phyloP scores from a whole-genome alignment of 2,888 invertebrate genomes.

The Drosophila mimica region DNA sequence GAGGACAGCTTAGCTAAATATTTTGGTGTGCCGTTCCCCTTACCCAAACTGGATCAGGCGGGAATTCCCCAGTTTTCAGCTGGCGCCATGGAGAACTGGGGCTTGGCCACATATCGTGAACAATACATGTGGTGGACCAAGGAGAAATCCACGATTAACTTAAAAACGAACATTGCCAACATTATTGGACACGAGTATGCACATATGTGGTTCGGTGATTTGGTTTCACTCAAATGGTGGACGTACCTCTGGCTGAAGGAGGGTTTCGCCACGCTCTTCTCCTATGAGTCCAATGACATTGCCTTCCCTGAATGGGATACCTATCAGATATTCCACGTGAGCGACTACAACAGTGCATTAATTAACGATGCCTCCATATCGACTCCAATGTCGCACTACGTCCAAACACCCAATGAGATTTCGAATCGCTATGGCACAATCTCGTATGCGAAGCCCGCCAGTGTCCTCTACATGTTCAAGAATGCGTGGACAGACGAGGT shows the following conservation, averaged over 20 bases:
- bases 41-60: slow-evolving; percentile 94
- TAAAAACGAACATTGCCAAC: slow-evolving; percentile 85
- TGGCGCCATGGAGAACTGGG: slow-evolving; percentile 98
- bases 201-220: slow-evolving; percentile 93
- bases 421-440: slow-evolving; percentile 93
- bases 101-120: slow-evolving; percentile 89
- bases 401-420: slow-evolving; percentile 93
- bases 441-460: slow-evolving; percentile 90
- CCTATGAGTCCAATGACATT: slow-evolving; percentile 77
- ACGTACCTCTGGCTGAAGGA: slow-evolving; percentile 90
- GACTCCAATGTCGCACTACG: slow-evolving; percentile 90
- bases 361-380: slow-evolving; percentile 54
- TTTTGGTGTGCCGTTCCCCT: slow-evolving; percentile 90
- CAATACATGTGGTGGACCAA: slow-evolving; percentile 80
- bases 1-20: slow-evolving; percentile 89
- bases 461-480: slow-evolving; percentile 72
- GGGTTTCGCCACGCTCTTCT: slow-evolving; percentile 86
- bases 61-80: slow-evolving; percentile 94
- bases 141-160: slow-evolving; percentile 68
- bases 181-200: slow-evolving; percentile 87
- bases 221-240: slow-evolving; percentile 90
- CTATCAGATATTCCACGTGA: slow-evolving; percentile 89
- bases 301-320: slow-evolving; percentile 88
- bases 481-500: slow-evolving; percentile 68
- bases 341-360: slow-evolving; percentile 86